Percentiles rank a stretch among this genome's conserved stretches.
These are phyloP conservation scores for Nasua narica DNA, from an alignment of 2,797 vertebrate genomes.

Conservation along the genomic window DNA sequence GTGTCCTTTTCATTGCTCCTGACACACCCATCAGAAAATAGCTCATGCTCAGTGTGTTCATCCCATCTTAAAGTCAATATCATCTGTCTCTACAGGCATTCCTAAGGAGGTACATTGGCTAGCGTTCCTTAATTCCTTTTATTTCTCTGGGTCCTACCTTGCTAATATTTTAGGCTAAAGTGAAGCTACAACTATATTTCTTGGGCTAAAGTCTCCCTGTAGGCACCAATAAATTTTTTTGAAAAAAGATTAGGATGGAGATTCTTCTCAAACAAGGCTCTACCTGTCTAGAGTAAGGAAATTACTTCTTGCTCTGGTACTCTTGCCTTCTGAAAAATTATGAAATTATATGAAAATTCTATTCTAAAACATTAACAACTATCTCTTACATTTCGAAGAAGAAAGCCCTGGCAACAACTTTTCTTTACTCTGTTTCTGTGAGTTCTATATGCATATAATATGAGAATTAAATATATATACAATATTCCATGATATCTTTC, in stretches of 20 bases:
- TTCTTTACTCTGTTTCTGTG: background rate
- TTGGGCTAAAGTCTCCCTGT: background rate
- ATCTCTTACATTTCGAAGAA: background rate
- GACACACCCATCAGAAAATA: constrained; percentile 1
- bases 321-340: constrained; percentile 37
- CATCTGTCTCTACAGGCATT: background rate
- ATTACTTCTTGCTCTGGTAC: background rate
- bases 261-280: constrained; percentile 24
- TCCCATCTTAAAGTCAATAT: background rate
- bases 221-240: background rate
- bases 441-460: background rate
- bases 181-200: background rate
- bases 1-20: background rate
- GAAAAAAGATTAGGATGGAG: background rate
- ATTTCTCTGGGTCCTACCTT: background rate
- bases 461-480: background rate
- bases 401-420: background rate
- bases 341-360: constrained; percentile 11
- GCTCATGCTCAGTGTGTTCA: background rate
- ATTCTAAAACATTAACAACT: constrained; percentile 5
- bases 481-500: background rate
- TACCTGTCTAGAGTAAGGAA: constrained; percentile 8
- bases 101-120: background rate
- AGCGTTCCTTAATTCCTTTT: background rate
- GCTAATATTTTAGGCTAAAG: background rate